phyloP scores from a whole-genome alignment of 1,140 invertebrate genomes.

The Pristionchus pacificus region DNA sequence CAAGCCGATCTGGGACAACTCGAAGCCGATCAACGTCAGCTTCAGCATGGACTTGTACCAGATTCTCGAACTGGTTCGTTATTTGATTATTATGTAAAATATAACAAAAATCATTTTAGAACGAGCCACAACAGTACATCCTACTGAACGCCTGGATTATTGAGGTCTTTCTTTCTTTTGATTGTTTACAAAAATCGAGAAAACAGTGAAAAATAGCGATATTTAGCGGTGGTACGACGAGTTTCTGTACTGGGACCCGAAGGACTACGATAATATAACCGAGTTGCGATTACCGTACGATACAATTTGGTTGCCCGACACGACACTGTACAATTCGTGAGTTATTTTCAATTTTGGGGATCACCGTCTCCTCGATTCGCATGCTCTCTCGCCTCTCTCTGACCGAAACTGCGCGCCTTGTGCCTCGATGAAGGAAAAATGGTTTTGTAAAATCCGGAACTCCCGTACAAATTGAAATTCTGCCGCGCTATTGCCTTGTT shows the following conservation, averaged over 20 bases:
- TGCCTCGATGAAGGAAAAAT: too few relatives aligned
- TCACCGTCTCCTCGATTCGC: too few relatives aligned
- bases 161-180: slow-evolving; percentile 27
- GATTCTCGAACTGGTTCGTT: slow-evolving; percentile 53
- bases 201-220: background rate
- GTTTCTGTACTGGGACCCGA: slow-evolving; percentile 52
- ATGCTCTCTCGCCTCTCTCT: too few relatives aligned
- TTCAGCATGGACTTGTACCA: slow-evolving; percentile 57
- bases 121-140: slow-evolving; percentile 55
- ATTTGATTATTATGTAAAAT: too few relatives aligned
- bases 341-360: too few relatives aligned
- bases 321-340: slow-evolving; percentile 44
- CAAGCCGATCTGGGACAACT: slow-evolving; percentile 52
- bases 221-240: slow-evolving; percentile 55
- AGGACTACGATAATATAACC: slow-evolving; percentile 51
- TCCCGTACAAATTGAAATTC: too few relatives aligned
- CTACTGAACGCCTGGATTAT: slow-evolving; percentile 55
- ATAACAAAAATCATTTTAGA: slow-evolving; percentile 39
- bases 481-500: too few relatives aligned
- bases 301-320: slow-evolving; percentile 42
- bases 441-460: too few relatives aligned
- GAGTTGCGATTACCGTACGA: slow-evolving; percentile 49
- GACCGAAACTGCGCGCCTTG: too few relatives aligned
- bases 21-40: slow-evolving; percentile 49
- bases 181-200: background rate